Conservation (phyloP, 2,797 vertebrate species). For the Pygocentrus nattereri region DNA sequence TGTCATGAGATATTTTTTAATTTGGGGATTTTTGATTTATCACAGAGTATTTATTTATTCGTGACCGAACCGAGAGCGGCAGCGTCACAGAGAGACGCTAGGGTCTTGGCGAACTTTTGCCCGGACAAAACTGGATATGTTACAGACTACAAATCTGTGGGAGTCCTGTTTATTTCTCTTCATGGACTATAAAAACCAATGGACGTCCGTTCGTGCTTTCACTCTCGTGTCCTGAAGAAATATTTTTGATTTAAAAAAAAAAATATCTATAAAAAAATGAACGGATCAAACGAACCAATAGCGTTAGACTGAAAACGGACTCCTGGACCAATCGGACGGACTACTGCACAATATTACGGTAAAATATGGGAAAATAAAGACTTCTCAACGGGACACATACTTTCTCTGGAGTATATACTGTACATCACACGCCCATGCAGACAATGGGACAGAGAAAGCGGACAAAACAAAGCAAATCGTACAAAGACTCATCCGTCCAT, state of each 20-base stretch:
- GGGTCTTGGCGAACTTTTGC: neutral
- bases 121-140: neutral
- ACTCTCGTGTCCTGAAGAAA: constrained; percentile 69
- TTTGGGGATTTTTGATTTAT: constrained; percentile 69
- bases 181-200: constrained; percentile 21
- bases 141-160: neutral
- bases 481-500: constrained; percentile 12
- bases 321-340: neutral
- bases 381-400: constrained; percentile 10
- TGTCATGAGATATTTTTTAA: constrained; percentile 80
- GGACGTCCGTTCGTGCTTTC: constrained; percentile 34
- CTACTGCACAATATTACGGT: constrained; percentile 16
- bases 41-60: constrained; percentile 70
- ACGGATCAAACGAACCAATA: constrained; percentile 18
- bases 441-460: constrained; percentile 12
- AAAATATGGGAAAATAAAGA: constrained; percentile 10
- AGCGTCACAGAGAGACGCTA: neutral
- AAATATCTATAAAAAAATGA: constrained; percentile 61
- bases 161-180: constrained; percentile 12
- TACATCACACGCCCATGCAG: neutral
- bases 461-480: constrained; percentile 13
- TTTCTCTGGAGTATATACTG: constrained; percentile 17
- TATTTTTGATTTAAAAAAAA: constrained; percentile 75
- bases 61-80: constrained; percentile 20
- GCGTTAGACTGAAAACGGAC: neutral